Conservation (phyloP, 2,888 invertebrate genomes). For the Alviniconcha strummeri region DNA sequence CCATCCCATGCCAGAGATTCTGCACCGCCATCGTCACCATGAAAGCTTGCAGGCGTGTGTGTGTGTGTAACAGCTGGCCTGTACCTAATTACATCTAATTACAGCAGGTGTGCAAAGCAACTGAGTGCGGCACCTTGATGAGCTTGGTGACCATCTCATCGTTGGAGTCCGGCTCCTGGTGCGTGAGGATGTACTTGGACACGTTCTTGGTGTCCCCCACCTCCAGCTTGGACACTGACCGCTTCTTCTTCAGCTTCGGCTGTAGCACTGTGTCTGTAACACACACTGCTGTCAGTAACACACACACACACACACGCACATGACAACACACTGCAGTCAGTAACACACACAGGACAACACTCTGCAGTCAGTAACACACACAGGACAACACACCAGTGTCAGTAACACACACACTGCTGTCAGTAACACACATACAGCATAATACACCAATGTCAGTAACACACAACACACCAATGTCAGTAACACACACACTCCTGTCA, state of each 20-base stretch:
- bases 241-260: slow-evolving; percentile 84
- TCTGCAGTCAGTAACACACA: slow-evolving; percentile 73
- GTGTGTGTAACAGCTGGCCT: too few relatives aligned
- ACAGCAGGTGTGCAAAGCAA: too few relatives aligned
- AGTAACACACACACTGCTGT: background rate
- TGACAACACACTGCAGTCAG: background rate
- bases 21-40: too few relatives aligned
- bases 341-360: background rate
- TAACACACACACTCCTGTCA: slow-evolving; percentile 73
- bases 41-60: too few relatives aligned
- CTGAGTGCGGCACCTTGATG: slow-evolving; percentile 81
- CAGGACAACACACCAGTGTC: background rate
- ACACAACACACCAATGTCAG: background rate
- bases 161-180: slow-evolving; percentile 92
- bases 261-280: slow-evolving; percentile 86
- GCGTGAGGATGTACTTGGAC: slow-evolving; percentile 92
- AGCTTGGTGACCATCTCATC: slow-evolving; percentile 95
- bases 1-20: too few relatives aligned
- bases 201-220: slow-evolving; percentile 82
- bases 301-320: background rate
- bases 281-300: background rate
- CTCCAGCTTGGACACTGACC: slow-evolving; percentile 88
- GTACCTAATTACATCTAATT: too few relatives aligned
- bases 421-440: background rate
- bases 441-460: background rate